Base-by-base conservation (phyloP, 1,140 invertebrate species). In the Plectus sambesii region DNA sequence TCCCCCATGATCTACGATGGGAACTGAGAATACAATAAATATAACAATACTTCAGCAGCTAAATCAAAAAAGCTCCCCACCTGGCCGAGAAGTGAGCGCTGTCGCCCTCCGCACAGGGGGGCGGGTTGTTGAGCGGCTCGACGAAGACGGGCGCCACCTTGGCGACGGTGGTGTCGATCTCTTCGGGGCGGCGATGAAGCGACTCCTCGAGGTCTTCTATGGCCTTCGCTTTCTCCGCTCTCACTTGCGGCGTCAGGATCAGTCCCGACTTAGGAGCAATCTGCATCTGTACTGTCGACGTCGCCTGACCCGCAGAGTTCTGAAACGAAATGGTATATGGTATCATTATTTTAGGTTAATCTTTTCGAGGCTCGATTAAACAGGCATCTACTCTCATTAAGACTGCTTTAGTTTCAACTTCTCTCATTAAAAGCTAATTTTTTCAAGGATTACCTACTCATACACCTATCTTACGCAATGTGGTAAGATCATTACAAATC, bases 121-220 rank as follows among this genome's bases (percentile, higher is more conserved):
- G 25, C 26, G 64, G 66, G 19, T 59, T 66, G 24, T 46, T 50
- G 20, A 66, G 42, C n/a, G 64, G 64, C 43, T 67, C 57, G 19
- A 64, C 59, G 39, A 69, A 69, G 12, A 69, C 61, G n/a, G 65
- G 65, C 27, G 66, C 56, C 3, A 42, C 37, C 35, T 66, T 62
- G 47, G 67, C 66, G 4, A 36, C 23, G 19, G 53, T 44, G 8
- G 55, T 24, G 1, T 59, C 61, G 9, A 51, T 42, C 29, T 58
- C 61, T 38, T 63, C 61, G 20, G 67, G 62, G n/a, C 59, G 48
- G 19, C 58, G 49, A 22, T 52, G 51, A 3, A 50, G 25, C 15
- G 40, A 47, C 9, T 66, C 57, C 42, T 66, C 64, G 9, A 66
- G 33, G 25, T 61, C 55, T 42, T 60, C 51, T 4, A 66, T 66